Evolutionary conservation across 2,797 vertebrate species (phyloP).

Genomic region (Phrynocephalus guinanensis): DNA sequence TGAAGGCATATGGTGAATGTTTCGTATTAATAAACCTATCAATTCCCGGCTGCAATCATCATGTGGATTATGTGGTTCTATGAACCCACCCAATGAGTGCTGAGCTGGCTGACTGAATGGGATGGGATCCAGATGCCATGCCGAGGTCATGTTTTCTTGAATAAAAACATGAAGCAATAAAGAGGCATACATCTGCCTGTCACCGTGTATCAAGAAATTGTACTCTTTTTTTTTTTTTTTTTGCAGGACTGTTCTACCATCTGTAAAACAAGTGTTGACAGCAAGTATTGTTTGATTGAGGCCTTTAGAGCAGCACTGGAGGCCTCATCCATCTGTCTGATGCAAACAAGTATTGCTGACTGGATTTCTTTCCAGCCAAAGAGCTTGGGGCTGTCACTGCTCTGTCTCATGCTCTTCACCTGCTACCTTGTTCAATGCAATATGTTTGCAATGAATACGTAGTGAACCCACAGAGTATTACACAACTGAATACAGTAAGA

Average conservation of each 20-base stretch:
- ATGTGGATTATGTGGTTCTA: neutral
- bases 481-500: neutral
- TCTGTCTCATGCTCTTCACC: neutral
- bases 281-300: constrained; percentile 22
- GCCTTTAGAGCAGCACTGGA: constrained; percentile 19
- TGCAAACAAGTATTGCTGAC: constrained; percentile 7
- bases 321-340: constrained; percentile 1
- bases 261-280: constrained; percentile 26
- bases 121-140: constrained; percentile 23
- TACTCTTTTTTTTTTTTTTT: constrained; percentile 19
- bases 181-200: constrained; percentile 19
- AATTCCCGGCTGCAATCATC: constrained; percentile 1
- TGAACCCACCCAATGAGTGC: neutral
- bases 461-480: neutral
- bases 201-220: neutral
- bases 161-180: constrained; percentile 10
- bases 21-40: constrained; percentile 7
- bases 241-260: constrained; percentile 28
- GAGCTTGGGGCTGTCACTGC: constrained; percentile 20
- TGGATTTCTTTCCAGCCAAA: neutral
- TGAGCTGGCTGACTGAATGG: neutral
- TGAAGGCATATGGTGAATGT: neutral
- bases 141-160: constrained; percentile 19
- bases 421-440: neutral
- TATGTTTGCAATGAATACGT: constrained; percentile 7